Evolutionary conservation across 2,888 invertebrate species (phyloP).

Genomic region (Blastobasis adustella): DNA sequence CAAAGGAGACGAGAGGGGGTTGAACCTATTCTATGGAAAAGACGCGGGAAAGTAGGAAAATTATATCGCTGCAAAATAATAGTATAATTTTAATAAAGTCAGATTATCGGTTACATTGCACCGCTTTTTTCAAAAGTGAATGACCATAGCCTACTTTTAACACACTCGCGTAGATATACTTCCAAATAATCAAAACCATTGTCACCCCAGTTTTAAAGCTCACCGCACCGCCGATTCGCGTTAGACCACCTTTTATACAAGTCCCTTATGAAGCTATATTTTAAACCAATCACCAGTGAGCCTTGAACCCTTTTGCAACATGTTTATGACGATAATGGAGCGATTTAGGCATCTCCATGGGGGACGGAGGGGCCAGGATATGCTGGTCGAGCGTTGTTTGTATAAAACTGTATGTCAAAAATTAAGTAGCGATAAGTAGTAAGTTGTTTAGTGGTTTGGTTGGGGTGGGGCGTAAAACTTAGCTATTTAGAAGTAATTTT

Average conservation of each 20-base stretch:
- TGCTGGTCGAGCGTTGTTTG: not conserved
- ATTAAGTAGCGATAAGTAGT: conserved; percentile 1
- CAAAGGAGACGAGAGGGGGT: no score
- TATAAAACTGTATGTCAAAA: not conserved
- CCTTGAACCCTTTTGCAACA: not conserved
- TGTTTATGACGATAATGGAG: not conserved
- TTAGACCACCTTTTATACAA: conserved; percentile 6
- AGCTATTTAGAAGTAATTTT: no score
- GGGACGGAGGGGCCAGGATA: not conserved
- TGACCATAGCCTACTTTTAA: no score
- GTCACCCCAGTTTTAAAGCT: conserved; percentile 11
- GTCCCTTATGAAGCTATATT: conserved; percentile 4
- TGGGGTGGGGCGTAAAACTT: not conserved
- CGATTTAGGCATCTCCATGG: not conserved
- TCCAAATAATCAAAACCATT: not conserved
- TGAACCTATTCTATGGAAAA: no score
- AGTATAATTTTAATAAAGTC: no score
- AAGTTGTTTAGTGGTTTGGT: not conserved
- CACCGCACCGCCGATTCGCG: conserved; percentile 12
- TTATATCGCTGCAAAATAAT: no score
- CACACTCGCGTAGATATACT: no score
- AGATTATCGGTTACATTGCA: no score
- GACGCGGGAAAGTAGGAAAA: no score
- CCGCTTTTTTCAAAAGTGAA: no score
- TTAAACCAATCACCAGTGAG: conserved; percentile 1